These are phyloP conservation scores for Seladonia tumulorum DNA, from an alignment of 2,888 invertebrate species.

Conservation along the genomic window DNA sequence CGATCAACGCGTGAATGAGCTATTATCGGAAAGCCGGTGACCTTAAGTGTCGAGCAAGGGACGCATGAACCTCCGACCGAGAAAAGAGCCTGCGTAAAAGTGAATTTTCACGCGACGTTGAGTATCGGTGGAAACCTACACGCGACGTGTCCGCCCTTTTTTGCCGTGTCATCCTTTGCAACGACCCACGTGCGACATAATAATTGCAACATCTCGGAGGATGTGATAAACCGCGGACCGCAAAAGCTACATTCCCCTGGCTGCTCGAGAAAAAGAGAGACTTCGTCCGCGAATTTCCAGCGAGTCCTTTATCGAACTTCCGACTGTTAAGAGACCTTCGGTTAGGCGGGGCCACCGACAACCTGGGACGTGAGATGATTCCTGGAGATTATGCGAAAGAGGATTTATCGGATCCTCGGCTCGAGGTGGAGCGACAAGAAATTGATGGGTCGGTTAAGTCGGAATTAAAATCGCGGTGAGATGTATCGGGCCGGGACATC, in stretches of 20 bases:
- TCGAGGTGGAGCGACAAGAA: neutral
- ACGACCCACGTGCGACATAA: neutral
- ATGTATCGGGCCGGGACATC: neutral
- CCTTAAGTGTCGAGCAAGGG: neutral
- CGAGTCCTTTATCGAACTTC: neutral
- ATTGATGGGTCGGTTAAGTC: neutral
- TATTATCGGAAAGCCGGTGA: conserved; percentile 2
- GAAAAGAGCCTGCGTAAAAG: conserved; percentile 30
- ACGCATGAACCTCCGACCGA: conserved; percentile 9
- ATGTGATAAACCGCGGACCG: neutral
- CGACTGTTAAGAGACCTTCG: neutral
- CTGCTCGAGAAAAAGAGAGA: neutral
- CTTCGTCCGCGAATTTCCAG: neutral
- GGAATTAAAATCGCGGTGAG: neutral
- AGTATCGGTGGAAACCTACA: neutral
- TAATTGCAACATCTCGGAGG: neutral
- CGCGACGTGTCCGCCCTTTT: neutral
- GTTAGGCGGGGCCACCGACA: neutral
- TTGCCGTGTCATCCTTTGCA: neutral
- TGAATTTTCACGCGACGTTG: conserved; percentile 51
- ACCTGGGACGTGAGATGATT: neutral
- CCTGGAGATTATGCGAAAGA: neutral
- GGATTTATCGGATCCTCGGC: neutral
- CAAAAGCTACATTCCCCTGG: neutral
- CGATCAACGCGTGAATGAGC: neutral